Evolutionary conservation across 2,888 invertebrate genomes (phyloP), one percentile per base, ranked within the genome.

Genomic region (Microdon myrmicae): DNA sequence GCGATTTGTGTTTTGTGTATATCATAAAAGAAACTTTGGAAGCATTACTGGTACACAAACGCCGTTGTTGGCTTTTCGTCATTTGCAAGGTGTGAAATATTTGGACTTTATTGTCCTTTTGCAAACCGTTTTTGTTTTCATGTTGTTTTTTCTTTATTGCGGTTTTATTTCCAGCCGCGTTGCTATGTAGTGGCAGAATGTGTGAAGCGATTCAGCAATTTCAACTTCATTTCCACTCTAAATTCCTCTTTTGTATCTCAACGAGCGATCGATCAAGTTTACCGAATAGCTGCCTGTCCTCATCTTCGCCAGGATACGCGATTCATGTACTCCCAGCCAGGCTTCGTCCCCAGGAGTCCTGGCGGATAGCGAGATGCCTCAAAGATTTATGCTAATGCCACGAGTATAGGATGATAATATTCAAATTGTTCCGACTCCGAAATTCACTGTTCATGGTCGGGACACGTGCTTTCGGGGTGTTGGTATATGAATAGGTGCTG

Each of bases 321-420:
- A 64, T 64, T 56, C 64, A 64, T 56, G 56, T 56, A 56, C 48
- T 39, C 23, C 56, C 41, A 35, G 35, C 20, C 39, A 51, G 41
- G 45, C 51, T 41, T 44, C 16, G 29, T 7, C 22, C 35, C 23
- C 48, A 25, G 6, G 41, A 53, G 53, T 44, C 37, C 44, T 3
- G n/a, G 39, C n/a, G 17, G 4, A 20, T 12, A 38, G 9, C 8
- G 5, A 13, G 34, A 45, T 45, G 43, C 29, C 43, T 41, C 51
- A 64, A n/a, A 64, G 64, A 64, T 64, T 64, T 64, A 64, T 64
- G 64, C 51, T 64, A 64, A 64, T 64, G 64, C 53, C 56, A 56
- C 51, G 64, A 56, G 56, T 64, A 53, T 64, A 41, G 56, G 64
- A 64, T 51, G 64, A 64, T 64, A 56, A 64, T 64, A 64, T 64